phyloP scores from a whole-genome alignment of 2,797 vertebrate species.

The Cyclura pinguis region DNA sequence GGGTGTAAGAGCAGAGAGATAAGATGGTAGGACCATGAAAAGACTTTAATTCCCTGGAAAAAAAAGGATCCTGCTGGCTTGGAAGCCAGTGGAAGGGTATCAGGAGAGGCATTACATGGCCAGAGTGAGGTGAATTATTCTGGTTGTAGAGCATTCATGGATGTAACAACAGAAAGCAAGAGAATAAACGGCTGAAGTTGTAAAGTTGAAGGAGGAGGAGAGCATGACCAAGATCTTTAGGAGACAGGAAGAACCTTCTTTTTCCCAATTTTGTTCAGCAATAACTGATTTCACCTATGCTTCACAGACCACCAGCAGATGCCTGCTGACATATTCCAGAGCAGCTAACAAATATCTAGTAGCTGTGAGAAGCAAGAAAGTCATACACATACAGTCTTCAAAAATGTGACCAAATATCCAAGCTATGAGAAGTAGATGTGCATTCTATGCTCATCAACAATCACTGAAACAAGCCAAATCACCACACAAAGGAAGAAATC shows the following conservation, averaged over 20 bases:
- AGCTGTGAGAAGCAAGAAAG: background rate
- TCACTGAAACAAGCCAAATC: background rate
- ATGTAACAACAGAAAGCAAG: background rate
- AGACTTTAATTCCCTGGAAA: background rate
- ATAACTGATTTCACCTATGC: background rate
- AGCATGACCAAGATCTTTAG: background rate
- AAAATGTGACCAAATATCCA: background rate
- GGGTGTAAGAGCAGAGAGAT: background rate
- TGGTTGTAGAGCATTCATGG: background rate
- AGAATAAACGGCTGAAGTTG: background rate
- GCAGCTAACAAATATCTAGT: background rate
- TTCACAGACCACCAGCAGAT: background rate
- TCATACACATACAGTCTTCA: background rate
- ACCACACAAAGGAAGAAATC: background rate
- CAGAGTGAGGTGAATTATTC: background rate
- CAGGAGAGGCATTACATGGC: background rate
- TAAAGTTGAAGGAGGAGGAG: no score
- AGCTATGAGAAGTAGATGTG: background rate
- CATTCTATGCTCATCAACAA: background rate
- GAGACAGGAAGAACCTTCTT: background rate
- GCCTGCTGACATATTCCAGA: background rate
- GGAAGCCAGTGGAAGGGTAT: background rate
- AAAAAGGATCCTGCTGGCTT: background rate
- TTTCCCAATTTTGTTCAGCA: background rate
- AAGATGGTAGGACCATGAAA: background rate